phyloP scores from a whole-genome alignment of 2,797 vertebrate species.

The Prunella strophiata region DNA sequence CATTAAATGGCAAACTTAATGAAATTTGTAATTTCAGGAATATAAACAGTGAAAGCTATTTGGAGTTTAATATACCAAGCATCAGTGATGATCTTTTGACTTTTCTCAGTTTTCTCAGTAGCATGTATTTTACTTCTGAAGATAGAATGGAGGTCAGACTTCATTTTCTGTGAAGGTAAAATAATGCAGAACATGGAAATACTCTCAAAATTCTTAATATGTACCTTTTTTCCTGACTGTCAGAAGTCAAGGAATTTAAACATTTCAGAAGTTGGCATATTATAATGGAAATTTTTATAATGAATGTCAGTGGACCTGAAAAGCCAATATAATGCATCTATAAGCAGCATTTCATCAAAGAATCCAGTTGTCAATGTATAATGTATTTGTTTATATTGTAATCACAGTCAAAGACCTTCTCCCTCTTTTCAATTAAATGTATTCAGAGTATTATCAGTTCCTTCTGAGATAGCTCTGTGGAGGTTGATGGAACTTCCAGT shows the following conservation, averaged over 20 bases:
- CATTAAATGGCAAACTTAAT: neutral
- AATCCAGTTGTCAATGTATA: neutral
- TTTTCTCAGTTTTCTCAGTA: neutral
- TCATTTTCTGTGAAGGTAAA: neutral
- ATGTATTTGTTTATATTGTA: neutral
- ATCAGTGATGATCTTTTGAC: neutral
- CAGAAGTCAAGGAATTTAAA: conserved; percentile 8
- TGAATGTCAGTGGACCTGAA: neutral
- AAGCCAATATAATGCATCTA: conserved; percentile 15
- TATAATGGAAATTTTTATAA: neutral
- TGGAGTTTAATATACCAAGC: neutral
- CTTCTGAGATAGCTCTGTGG: neutral
- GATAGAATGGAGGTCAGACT: neutral
- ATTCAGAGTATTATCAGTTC: neutral
- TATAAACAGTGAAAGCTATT: neutral
- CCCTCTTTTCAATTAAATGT: neutral
- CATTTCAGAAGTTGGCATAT: conserved; percentile 1
- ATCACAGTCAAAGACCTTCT: neutral
- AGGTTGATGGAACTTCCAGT: neutral
- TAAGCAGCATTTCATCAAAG: conserved; percentile 9
- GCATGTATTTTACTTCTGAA: neutral
- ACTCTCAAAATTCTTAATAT: neutral
- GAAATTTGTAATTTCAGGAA: neutral
- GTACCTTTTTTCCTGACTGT: neutral
- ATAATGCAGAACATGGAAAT: conserved; percentile 21